Evolutionary conservation across 2,113 vertebrate genomes (phyloP).

Genomic region (Phylloscopus whistleri): DNA sequence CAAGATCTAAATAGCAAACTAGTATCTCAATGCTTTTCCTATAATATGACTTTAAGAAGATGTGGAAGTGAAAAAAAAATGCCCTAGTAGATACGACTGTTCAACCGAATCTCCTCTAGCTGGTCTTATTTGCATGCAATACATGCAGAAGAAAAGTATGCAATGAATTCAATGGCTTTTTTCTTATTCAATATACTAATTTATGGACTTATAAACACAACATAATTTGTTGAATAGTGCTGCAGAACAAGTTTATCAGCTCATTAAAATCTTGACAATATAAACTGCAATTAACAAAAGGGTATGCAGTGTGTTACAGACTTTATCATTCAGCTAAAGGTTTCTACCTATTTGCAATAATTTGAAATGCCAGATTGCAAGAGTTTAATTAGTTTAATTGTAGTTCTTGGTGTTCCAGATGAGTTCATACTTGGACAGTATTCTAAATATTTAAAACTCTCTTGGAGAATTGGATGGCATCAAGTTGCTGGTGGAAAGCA

Average conservation of each 20-base stretch:
- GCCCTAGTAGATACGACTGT: neutral
- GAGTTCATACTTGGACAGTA: neutral
- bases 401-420: neutral
- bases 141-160: neutral
- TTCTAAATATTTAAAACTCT: neutral
- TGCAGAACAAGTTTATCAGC: neutral
- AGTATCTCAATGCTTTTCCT: neutral
- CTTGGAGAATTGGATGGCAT: neutral
- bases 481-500: neutral
- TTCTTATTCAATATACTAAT: neutral
- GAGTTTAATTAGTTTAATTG: neutral
- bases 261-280: conserved; percentile 3
- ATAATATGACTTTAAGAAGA: neutral
- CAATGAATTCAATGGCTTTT: neutral
- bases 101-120: neutral
- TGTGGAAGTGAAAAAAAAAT: neutral
- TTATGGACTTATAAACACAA: neutral
- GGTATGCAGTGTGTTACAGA: neutral
- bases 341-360: neutral
- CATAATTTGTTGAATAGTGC: neutral
- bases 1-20: neutral
- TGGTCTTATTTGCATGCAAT: neutral
- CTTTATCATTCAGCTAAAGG: neutral
- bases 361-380: neutral
- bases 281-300: neutral